Evolutionary conservation across 2,888 invertebrate genomes (phyloP).

Genomic region (Lomographa bimaculata): DNA sequence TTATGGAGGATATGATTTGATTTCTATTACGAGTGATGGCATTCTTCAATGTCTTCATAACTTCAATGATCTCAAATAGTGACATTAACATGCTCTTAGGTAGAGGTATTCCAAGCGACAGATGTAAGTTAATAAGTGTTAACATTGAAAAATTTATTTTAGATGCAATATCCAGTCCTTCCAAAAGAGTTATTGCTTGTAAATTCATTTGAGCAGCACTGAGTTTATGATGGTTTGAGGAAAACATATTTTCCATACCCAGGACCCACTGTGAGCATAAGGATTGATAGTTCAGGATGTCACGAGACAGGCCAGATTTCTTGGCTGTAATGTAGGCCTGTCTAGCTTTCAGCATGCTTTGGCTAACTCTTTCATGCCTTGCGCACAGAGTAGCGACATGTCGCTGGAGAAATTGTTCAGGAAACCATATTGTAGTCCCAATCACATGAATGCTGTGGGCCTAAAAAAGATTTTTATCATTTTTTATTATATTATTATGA

Average conservation of each 20-base stretch:
- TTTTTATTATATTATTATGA: too few relatives aligned
- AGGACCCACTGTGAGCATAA: conserved; percentile 67
- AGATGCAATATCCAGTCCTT: conserved; percentile 88
- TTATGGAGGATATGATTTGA: conserved; percentile 88
- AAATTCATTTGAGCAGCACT: conserved; percentile 72
- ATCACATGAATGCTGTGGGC: conserved; percentile 90
- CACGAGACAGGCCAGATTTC: conserved; percentile 85
- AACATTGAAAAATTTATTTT: conserved; percentile 81
- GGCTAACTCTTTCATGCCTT: conserved; percentile 72
- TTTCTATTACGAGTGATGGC: conserved; percentile 87
- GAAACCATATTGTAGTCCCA: conserved; percentile 93
- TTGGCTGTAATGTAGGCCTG: conserved; percentile 82
- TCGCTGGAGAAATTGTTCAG: conserved; percentile 90
- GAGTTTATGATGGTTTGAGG: conserved; percentile 58
- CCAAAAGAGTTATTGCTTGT: conserved; percentile 66
- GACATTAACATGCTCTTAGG: conserved; percentile 88
- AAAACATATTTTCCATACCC: conserved; percentile 64
- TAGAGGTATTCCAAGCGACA: conserved; percentile 89
- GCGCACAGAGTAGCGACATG: conserved; percentile 84
- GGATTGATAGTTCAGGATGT: conserved; percentile 76
- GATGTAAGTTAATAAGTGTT: conserved; percentile 86
- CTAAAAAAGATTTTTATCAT: conserved; percentile 73
- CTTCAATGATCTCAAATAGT: conserved; percentile 91
- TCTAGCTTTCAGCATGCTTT: conserved; percentile 75
- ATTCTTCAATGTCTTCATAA: conserved; percentile 90